Percentiles rank a stretch among this genome's conserved stretches.
Evolutionary conservation across 2,797 vertebrate genomes (phyloP).

Genomic region (Sebastes taczanowskii): DNA sequence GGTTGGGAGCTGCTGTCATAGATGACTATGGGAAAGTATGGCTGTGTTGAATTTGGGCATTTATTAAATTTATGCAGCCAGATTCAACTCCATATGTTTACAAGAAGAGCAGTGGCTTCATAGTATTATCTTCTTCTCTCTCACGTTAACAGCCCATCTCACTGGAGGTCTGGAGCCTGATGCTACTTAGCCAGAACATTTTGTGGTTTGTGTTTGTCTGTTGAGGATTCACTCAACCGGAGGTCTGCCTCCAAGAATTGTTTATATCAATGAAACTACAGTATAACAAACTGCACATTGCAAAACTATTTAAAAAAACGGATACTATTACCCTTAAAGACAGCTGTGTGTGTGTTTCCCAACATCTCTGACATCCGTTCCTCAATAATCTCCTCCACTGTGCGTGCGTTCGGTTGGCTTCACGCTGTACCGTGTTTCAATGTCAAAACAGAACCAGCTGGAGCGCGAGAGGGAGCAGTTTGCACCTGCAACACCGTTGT

Average conservation of each 20-base stretch:
- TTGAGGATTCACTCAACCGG: slow-evolving; percentile 13
- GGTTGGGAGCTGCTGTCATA: not conserved
- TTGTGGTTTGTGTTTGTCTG: slow-evolving; percentile 8
- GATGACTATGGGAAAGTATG: not conserved
- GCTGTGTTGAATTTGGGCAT: slow-evolving; percentile 2
- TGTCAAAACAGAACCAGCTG: slow-evolving; percentile 65
- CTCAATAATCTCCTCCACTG: not conserved
- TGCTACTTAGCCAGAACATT: slow-evolving; percentile 2
- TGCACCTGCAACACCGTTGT: slow-evolving; percentile 73
- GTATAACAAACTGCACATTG: not conserved
- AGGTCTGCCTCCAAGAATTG: slow-evolving; percentile 17
- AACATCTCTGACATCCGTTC: slow-evolving; percentile 9
- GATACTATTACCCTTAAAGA: not conserved
- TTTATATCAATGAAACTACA: slow-evolving; percentile 9
- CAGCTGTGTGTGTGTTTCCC: slow-evolving; percentile 38
- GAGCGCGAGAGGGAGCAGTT: slow-evolving; percentile 26
- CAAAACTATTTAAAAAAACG: not conserved
- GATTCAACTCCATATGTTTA: not conserved
- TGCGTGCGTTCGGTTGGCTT: not conserved
- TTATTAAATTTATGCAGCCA: not conserved
- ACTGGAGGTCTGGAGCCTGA: not conserved
- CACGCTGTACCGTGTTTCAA: slow-evolving; percentile 35
- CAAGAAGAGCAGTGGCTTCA: not conserved
- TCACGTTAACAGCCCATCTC: slow-evolving; percentile 12
- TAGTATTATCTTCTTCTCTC: not conserved